Percentiles rank a stretch among this genome's conserved stretches.
Conservation (phyloP, 2,888 invertebrate genomes). For the Phortica okadai region DNA sequence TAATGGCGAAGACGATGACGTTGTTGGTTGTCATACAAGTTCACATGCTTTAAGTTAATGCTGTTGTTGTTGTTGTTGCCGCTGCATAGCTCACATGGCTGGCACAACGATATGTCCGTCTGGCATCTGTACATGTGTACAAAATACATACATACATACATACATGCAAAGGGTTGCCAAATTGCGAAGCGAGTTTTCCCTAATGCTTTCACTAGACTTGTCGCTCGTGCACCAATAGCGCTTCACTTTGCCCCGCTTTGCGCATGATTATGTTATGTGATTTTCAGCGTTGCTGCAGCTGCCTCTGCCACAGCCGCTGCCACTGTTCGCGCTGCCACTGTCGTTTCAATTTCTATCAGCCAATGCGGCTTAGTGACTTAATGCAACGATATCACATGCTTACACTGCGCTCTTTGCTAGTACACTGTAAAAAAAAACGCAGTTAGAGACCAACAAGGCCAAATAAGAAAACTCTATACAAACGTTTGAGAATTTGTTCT, state of each 20-base stretch:
- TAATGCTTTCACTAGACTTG: constrained; percentile 65
- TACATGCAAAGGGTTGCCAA: constrained; percentile 55
- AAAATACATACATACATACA: constrained; percentile 40
- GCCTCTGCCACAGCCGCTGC: no score
- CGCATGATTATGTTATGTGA: constrained; percentile 54
- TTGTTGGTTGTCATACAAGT: constrained; percentile 26
- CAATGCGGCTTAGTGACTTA: constrained; percentile 43
- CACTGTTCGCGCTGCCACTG: no score
- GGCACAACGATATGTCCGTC: no score
- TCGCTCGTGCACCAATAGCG: neutral
- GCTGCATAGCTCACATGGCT: neutral
- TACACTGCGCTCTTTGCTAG: neutral
- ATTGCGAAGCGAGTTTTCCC: constrained; percentile 48
- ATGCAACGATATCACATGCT: constrained; percentile 34
- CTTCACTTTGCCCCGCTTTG: constrained; percentile 31
- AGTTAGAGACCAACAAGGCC: neutral
- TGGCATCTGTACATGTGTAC: neutral
- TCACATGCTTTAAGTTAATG: constrained; percentile 29
- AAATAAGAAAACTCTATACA: no score
- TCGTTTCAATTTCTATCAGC: neutral
- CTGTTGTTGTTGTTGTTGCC: constrained; percentile 8
- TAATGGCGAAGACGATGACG: neutral
- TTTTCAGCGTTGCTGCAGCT: constrained; percentile 41
- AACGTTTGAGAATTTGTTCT: neutral
- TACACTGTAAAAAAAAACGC: neutral